Conservation (phyloP, 2,888 invertebrate species). For the Nomada fabriciana region DNA sequence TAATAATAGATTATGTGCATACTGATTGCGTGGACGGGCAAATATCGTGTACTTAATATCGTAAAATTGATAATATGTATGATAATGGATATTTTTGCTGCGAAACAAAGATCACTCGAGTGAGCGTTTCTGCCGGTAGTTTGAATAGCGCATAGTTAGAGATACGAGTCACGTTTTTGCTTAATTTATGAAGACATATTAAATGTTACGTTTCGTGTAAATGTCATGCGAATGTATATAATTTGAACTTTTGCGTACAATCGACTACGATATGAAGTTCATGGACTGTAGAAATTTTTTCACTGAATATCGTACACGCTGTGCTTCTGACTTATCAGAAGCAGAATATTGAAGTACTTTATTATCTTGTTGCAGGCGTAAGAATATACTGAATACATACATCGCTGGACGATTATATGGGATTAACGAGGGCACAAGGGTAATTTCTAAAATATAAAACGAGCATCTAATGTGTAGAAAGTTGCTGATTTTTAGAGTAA, state of each 20-base stretch:
- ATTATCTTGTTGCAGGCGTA: background rate
- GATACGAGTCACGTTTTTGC: background rate
- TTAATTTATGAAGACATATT: background rate
- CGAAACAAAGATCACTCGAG: background rate
- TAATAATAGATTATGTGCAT: too few relatives aligned
- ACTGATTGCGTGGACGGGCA: too few relatives aligned
- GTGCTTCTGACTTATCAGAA: background rate
- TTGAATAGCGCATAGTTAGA: background rate
- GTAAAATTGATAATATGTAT: too few relatives aligned
- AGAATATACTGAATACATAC: background rate
- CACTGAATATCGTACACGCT: background rate
- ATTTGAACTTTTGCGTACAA: background rate
- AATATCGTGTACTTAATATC: too few relatives aligned
- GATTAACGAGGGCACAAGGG: background rate
- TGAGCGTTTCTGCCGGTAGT: background rate
- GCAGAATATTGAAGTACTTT: background rate
- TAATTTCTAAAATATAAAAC: background rate
- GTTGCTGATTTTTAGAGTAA: too few relatives aligned
- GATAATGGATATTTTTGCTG: background rate
- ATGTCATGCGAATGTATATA: background rate
- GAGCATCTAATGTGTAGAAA: too few relatives aligned
- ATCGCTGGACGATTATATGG: background rate
- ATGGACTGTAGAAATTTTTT: background rate
- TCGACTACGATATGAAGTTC: conserved; percentile 19
- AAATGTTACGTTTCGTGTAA: background rate